phyloP scores from a whole-genome alignment of 1,140 invertebrate species.

The Archivesica marissinica region DNA sequence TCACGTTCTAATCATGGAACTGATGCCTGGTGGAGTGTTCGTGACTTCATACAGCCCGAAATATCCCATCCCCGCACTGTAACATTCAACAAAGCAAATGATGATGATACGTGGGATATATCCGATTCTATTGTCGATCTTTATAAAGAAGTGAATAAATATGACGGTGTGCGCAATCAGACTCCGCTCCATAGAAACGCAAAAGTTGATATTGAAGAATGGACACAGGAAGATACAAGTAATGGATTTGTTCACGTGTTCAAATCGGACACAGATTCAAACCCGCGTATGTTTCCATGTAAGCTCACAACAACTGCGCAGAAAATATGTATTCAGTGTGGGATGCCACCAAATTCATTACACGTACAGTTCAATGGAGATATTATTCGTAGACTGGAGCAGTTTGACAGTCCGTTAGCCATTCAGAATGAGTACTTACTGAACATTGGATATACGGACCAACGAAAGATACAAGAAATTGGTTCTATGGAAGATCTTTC shows the following conservation, averaged over 20 bases:
- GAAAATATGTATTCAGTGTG: constrained; percentile 80
- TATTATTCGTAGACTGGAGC: constrained; percentile 82
- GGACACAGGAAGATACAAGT: constrained; percentile 80
- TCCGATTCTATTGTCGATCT: constrained; percentile 82
- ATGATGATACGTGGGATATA: constrained; percentile 81
- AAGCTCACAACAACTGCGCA: constrained; percentile 81
- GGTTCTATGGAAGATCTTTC: constrained; percentile 76
- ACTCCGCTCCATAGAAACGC: constrained; percentile 39
- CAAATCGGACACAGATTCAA: constrained; percentile 71
- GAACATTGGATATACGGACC: constrained; percentile 80
- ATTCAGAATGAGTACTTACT: constrained; percentile 82
- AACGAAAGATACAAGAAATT: constrained; percentile 81
- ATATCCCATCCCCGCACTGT: constrained; percentile 74
- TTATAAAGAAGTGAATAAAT: constrained; percentile 74
- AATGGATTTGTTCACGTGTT: constrained; percentile 82
- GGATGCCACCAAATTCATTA: constrained; percentile 79
- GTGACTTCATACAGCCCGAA: constrained; percentile 73
- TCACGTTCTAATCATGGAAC: constrained; percentile 64
- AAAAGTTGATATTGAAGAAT: constrained; percentile 75
- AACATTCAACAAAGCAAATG: constrained; percentile 64
- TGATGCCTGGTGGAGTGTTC: constrained; percentile 81
- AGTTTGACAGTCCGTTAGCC: constrained; percentile 81
- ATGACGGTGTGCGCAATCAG: constrained; percentile 56
- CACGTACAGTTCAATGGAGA: constrained; percentile 83
- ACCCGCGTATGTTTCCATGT: constrained; percentile 80